Base-by-base conservation (phyloP, 2,797 vertebrate species). In the Tympanoctomys barrerae region DNA sequence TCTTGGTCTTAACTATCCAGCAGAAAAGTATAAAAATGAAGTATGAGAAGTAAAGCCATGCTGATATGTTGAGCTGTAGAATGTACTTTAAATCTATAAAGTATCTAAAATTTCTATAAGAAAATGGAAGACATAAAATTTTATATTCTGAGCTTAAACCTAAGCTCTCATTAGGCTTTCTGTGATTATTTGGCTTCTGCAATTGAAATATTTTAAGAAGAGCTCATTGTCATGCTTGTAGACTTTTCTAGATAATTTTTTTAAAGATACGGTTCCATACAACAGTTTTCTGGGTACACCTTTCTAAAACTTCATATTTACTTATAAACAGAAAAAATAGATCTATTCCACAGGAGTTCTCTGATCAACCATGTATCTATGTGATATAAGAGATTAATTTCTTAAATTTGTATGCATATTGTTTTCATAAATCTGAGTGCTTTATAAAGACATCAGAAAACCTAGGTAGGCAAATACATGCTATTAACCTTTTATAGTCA, bases 171-270 rank as follows among this genome's bases (percentile, higher is more conserved):
- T 83, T 75, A 79, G 52, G 4, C 0, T 13, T 91, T 18, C 57
- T 80, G 21, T 89, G 84, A 94, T 85, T 90, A 73, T 16, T 61
- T n/a, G 0, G 1, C 5, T 19, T 86, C n/a, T 78, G 46, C 59
- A 83, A 79, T 39, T 70, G 54, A 96, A 92, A 82, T 92, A 10
- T 73, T 87, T 92, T 68, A 39, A 89, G 28, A 90, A 80, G 49
- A 68, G 31, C 10, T 80, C 71, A 78, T 78, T 86, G 5, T 62
- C 4, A 54, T 39, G 5, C 42, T 28, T 90, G 22, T 73, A 57
- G 19, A 49, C 1, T 26, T 52, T 46, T 42, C 2, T 62, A 42
- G 3, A 5, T 26, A 82, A 10, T 59, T 90, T 57, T 13, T 13
- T 39, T 28, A 26, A 59, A 46, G 33, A 94, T 91, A 91, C 0